Conservation (phyloP, 2,797 vertebrate species). For the Stomatorhinus walkeri region DNA sequence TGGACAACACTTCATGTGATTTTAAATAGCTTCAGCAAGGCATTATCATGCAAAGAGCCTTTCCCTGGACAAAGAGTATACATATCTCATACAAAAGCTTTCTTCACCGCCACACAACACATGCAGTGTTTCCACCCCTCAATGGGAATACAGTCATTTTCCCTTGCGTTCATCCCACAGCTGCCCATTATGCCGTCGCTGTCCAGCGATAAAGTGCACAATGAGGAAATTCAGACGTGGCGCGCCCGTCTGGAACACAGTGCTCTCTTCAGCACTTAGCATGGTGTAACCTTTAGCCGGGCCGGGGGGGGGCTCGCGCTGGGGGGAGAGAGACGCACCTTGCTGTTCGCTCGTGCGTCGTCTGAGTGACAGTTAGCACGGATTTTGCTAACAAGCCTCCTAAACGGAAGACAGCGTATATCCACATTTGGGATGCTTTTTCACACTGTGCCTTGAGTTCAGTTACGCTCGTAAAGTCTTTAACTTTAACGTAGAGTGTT, state of each 20-base stretch:
- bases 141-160: conserved; percentile 56
- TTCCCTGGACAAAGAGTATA: conserved; percentile 45
- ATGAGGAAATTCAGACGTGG: conserved; percentile 22
- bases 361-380: neutral
- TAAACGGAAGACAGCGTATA: neutral
- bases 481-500: conserved; percentile 50
- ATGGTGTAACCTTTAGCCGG: neutral
- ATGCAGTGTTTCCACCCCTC: conserved; percentile 48
- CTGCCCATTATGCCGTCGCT: conserved; percentile 28
- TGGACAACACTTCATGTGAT: conserved; percentile 51
- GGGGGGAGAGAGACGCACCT: neutral
- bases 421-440: neutral
- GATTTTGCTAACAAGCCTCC: neutral
- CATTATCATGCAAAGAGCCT: conserved; percentile 60
- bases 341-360: neutral
- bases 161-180: conserved; percentile 41
- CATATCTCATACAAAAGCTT: conserved; percentile 55
- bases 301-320: neutral
- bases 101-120: conserved; percentile 54
- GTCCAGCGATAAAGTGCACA: conserved; percentile 20
- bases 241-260: neutral
- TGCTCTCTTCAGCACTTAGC: neutral
- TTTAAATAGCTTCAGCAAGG: conserved; percentile 52
- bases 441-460: conserved; percentile 1
- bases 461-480: conserved; percentile 60